phyloP scores from a whole-genome alignment of 1,140 invertebrate genomes.

The Riptortus pedestris region DNA sequence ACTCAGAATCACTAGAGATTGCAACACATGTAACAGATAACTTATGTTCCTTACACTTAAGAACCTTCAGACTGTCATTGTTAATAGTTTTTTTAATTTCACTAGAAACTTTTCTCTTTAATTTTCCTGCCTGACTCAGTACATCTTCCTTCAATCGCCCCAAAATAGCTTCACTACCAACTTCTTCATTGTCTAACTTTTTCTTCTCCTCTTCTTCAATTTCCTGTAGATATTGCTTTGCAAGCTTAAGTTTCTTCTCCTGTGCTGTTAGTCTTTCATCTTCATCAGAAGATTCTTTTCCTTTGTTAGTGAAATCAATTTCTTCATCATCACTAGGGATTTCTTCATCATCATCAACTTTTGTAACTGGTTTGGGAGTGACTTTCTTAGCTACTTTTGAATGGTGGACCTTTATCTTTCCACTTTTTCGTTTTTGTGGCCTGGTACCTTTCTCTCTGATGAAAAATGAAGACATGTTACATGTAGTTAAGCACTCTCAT shows the following conservation, averaged over 20 bases:
- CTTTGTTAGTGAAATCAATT: not conserved
- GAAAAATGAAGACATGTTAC: constrained; percentile 5
- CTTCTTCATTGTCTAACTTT: constrained; percentile 51
- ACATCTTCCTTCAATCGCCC: constrained; percentile 70
- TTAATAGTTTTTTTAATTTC: constrained; percentile 46
- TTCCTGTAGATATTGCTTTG: constrained; percentile 79
- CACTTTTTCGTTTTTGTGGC: not conserved
- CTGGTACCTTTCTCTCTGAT: not conserved
- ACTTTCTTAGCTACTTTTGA: not conserved
- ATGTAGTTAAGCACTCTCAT: no score
- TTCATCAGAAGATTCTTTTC: not conserved
- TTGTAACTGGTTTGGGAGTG: not conserved
- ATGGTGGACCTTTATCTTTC: not conserved
- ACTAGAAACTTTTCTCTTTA: constrained; percentile 62
- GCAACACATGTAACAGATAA: constrained; percentile 71
- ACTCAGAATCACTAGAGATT: constrained; percentile 60
- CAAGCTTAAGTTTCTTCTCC: constrained; percentile 76
- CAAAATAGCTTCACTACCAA: constrained; percentile 55
- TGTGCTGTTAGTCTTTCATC: constrained; percentile 46
- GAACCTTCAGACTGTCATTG: constrained; percentile 33
- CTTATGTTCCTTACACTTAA: constrained; percentile 54
- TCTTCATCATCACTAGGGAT: constrained; percentile 26
- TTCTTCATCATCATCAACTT: constrained; percentile 20
- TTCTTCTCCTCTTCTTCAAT: constrained; percentile 74
- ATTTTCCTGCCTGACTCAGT: constrained; percentile 69